Base-by-base conservation (phyloP, 2,797 vertebrate species). In the Galaxias olidus region DNA sequence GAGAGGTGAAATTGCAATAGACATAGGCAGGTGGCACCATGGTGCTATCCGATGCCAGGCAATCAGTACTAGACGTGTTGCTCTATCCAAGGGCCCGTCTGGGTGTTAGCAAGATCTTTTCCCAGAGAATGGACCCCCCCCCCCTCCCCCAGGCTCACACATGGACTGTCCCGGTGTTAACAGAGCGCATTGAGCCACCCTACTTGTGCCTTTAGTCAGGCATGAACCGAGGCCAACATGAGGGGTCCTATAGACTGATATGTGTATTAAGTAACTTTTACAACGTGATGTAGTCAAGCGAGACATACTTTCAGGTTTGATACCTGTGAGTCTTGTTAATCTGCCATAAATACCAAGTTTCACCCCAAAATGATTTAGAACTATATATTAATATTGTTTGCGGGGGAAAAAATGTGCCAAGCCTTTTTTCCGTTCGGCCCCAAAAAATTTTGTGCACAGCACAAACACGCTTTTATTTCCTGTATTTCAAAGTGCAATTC, bases 391-490 rank as follows among this genome's bases (percentile, higher is more conserved):
- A 30, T 30, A 30, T 30, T 30, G 6, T 30, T 30, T 30, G 2
- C 30, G 6, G 2, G 3, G 30, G 2, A 2, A 44, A 13, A 13
- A 20, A 48, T 13, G 58, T 68, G 59, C 59, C 42, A 47, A 61
- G 19, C 68, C 56, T 48, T 40, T 62, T 52, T 55, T 67, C 53
- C 64, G 59, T 66, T 70, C 56, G 59, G 50, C 58, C 52, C 63
- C 14, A 9, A 78, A 76, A 76, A 53, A 6, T n/a, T n/a, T n/a
- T 3, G 30, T 30, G 30, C 47, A 51, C 65, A 75, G 52, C 52
- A 51, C 42, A 74, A 73, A 68, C 61, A 63, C 44, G 74, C 79
- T 79, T 77, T 82, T 78, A 74, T 77, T 73, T 82, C 64, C 59
- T 10, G 59, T 51, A 65, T 62, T 80, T 75, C 70, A 78, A 78